These are phyloP conservation scores for Hyles euphorbiae DNA, from an alignment of 1,140 invertebrate genomes.

Conservation along the genomic window DNA sequence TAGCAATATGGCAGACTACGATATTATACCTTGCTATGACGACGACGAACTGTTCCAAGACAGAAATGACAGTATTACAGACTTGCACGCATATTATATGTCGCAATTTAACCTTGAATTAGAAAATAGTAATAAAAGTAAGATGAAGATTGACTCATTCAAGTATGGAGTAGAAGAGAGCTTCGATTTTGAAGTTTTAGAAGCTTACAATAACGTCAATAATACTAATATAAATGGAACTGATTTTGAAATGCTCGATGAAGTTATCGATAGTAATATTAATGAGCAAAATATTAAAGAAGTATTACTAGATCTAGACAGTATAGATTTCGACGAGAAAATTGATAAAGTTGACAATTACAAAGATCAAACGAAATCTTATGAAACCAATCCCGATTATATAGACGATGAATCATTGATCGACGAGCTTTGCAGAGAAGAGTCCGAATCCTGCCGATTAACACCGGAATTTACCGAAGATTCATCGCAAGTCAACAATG, in stretches of 20 bases:
- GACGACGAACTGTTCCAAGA: conserved; percentile 55
- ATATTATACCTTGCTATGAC: conserved; percentile 53
- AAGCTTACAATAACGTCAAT: conserved; percentile 35
- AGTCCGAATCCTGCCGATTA: conserved; percentile 46
- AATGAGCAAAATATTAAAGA: conserved; percentile 67
- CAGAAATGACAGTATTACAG: conserved; percentile 49
- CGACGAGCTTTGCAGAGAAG: conserved; percentile 63
- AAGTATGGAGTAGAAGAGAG: conserved; percentile 62
- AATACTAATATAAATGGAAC: conserved; percentile 25
- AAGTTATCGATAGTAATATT: conserved; percentile 55
- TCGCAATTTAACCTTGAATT: conserved; percentile 66
- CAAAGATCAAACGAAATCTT: conserved; percentile 33
- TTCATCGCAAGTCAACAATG: conserved; percentile 38
- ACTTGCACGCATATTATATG: conserved; percentile 68
- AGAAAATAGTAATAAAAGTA: conserved; percentile 50
- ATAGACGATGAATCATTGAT: conserved; percentile 67
- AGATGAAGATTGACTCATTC: conserved; percentile 44
- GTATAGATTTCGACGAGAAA: conserved; percentile 60
- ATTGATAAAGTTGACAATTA: conserved; percentile 45
- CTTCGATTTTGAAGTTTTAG: conserved; percentile 62
- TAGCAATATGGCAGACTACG: conserved; percentile 56
- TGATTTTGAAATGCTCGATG: conserved; percentile 60
- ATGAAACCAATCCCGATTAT: conserved; percentile 51
- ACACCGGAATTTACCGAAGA: conserved; percentile 66
- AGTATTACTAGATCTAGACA: conserved; percentile 61